Evolutionary conservation across 2,797 vertebrate genomes (phyloP), one percentile per base, ranked within the genome.

Genomic region (Dendrocincla fuliginosa): DNA sequence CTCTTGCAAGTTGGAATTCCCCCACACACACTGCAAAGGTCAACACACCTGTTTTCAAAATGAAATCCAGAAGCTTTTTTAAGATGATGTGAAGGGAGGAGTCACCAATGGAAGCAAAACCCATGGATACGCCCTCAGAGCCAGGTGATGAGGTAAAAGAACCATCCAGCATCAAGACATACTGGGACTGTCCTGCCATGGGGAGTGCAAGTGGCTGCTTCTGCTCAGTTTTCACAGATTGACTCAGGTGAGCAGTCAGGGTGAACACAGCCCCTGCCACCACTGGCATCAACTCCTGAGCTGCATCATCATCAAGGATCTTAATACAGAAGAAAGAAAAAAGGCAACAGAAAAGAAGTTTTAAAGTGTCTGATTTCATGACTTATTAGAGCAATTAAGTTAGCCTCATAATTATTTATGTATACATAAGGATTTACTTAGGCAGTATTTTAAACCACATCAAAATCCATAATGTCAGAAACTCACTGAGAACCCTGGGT

Each of bases 261-360:
- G 99, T 99, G 96, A 99, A 99, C 88, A 99, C 99, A 1, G 99
- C 99, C 15, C 99, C 99, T 0, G 99, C 99, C 20, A 99, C 99
- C 33, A 99, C 98, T 0, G 99, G 99, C 99, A 99, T 99, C 95
- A 99, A 87, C 88, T 99, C 99, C 69, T 99, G 99, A 9, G 99
- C 99, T 44, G 99, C 99, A 65, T 99, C 99, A 33, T 99, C 99
- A 70, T 99, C 98, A 46, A 99, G 98, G 28, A 99, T 99, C 99
- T 99, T 92, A 81, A 53, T 16, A 61, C 83, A 89, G 32, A 70
- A 88, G 12, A 37, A 28, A 71, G 23, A 24, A 69, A 28, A 49
- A 42, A 55, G 59, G 17, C 42, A 12, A 74, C 23, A 39, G 12
- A 15, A 33, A 44, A 37, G 16, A 8, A n/a, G 10, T 52, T 63